A percentile compares a stretch with the other conserved stretches of the same genome.
phyloP scores from a whole-genome alignment of 2,888 invertebrate species.

The Neuroscelio doddi region DNA sequence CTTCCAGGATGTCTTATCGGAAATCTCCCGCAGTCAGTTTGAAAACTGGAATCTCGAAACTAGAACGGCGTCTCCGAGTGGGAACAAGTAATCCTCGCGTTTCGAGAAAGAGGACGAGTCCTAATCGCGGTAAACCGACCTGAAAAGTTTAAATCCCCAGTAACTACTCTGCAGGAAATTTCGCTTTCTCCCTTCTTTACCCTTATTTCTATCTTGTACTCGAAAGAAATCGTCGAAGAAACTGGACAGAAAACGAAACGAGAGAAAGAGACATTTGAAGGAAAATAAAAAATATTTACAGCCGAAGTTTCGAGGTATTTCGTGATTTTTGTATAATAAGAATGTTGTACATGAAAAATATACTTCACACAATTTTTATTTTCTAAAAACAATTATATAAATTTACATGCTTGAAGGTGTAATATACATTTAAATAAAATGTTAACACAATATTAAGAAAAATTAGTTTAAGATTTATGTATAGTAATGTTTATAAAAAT shows the following conservation, averaged over 20 bases:
- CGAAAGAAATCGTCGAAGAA: conserved; percentile 42
- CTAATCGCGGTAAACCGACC: conserved; percentile 56
- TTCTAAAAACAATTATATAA: too few species aligned
- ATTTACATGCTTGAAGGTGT: too few species aligned
- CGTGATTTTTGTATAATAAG: too few species aligned
- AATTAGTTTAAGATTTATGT: too few species aligned
- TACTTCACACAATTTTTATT: too few species aligned
- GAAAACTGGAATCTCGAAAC: conserved; percentile 33
- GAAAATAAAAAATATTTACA: too few species aligned
- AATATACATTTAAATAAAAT: too few species aligned
- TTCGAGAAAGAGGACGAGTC: conserved; percentile 33
- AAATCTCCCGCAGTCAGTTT: conserved; percentile 32
- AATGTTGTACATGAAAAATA: too few species aligned
- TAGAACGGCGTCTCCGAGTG: conserved; percentile 28
- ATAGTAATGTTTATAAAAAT: too few species aligned
- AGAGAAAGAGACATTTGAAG: too few species aligned
- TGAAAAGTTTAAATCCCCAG: conserved; percentile 56
- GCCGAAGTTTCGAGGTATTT: too few species aligned
- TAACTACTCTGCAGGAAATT: conserved; percentile 41
- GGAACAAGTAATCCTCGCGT: conserved; percentile 43
- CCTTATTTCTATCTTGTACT: conserved; percentile 10
- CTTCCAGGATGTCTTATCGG: conserved; percentile 24
- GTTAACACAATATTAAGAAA: too few species aligned
- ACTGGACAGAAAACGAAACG: conserved; percentile 23
- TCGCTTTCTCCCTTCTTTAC: conserved; percentile 9